phyloP scores from a whole-genome alignment of 2,888 invertebrate species.

The Brenthis daphne region DNA sequence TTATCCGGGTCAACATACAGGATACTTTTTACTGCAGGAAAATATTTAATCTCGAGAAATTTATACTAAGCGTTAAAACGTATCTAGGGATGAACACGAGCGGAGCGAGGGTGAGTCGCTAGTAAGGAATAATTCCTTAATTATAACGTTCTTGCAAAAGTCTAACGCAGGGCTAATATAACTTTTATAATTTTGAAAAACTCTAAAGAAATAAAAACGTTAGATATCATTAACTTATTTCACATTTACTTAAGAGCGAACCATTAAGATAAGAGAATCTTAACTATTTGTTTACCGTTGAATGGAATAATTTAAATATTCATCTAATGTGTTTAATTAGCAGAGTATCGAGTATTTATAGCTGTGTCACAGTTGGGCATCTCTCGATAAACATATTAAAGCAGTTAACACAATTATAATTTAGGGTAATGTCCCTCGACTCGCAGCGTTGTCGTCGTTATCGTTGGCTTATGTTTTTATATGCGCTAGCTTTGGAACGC shows the following conservation, averaged over 20 bases:
- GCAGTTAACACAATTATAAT: slow-evolving; percentile 28
- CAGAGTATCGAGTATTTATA: slow-evolving; percentile 1
- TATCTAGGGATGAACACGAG: no score
- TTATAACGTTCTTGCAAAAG: no score
- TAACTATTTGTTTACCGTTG: slow-evolving; percentile 2
- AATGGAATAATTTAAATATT: slow-evolving; percentile 13
- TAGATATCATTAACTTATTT: not conserved
- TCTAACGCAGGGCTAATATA: no score
- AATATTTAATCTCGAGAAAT: no score
- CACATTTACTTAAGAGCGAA: not conserved
- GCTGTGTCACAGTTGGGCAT: slow-evolving; percentile 4
- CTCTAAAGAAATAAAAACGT: no score
- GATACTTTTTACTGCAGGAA: no score
- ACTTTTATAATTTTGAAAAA: no score
- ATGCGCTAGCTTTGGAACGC: not conserved
- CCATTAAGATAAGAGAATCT: not conserved
- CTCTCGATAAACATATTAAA: slow-evolving; percentile 13
- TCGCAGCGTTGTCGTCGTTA: slow-evolving; percentile 4
- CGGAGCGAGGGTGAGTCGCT: no score
- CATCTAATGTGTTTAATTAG: slow-evolving; percentile 10
- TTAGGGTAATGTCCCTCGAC: slow-evolving; percentile 24
- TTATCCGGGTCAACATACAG: no score
- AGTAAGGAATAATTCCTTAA: no score
- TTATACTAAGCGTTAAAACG: no score
- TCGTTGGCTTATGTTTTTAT: slow-evolving; percentile 1